These are phyloP conservation scores for Crepidodera aurea DNA, from an alignment of 2,888 invertebrate genomes.

Conservation along the genomic window DNA sequence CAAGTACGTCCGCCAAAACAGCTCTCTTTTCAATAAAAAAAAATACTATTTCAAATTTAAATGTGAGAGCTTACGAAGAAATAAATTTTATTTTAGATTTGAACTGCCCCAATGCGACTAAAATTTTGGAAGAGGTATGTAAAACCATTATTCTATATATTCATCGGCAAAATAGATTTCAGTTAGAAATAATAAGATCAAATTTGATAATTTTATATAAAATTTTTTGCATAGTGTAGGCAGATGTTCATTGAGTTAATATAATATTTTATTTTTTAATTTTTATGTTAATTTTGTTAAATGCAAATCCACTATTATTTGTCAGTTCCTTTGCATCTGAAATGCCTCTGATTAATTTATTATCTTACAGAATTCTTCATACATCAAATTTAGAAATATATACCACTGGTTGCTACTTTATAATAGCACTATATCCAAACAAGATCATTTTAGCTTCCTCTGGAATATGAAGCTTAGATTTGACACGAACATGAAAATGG, in stretches of 20 bases:
- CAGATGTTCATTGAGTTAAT: not conserved
- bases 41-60: not conserved
- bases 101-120: slow-evolving; percentile 26
- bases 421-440: not conserved
- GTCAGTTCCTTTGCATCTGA: too few species aligned
- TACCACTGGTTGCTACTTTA: slow-evolving; percentile 4
- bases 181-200: too few species aligned
- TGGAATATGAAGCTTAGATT: slow-evolving; percentile 40
- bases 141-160: too few species aligned
- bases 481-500: slow-evolving; percentile 45
- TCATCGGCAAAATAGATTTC: too few species aligned
- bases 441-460: slow-evolving; percentile 7
- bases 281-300: not conserved
- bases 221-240: not conserved
- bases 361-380: slow-evolving; percentile 8
- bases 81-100: slow-evolving; percentile 34
- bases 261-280: not conserved
- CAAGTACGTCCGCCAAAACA: not conserved
- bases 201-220: not conserved
- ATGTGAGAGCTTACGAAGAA: not conserved
- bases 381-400: not conserved
- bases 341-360: too few species aligned
- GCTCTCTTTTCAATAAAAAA: not conserved
- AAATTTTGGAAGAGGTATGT: slow-evolving; percentile 31
- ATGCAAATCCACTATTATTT: not conserved